A percentile compares a stretch with the other conserved stretches of the same genome.
phyloP scores from a whole-genome alignment of 2,797 vertebrate species.

The Gadopsis bispinosus region DNA sequence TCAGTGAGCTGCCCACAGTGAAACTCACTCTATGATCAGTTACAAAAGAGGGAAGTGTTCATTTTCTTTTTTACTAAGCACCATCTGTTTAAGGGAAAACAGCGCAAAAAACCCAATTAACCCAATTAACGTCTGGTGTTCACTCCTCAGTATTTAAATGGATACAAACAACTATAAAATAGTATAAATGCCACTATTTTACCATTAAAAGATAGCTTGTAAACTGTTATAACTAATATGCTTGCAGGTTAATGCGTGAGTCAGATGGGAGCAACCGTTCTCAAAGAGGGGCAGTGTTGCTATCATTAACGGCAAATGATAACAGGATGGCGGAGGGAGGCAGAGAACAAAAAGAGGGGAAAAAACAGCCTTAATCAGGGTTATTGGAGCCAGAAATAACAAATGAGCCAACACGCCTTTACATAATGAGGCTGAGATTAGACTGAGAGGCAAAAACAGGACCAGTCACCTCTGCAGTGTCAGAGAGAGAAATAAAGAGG shows the following conservation, averaged over 20 bases:
- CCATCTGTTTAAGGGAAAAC: conserved; percentile 5
- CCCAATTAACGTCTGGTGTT: background rate
- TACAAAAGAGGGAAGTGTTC: background rate
- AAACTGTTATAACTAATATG: background rate
- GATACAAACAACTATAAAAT: background rate
- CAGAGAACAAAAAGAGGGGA: conserved; percentile 1
- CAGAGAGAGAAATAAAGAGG: conserved; percentile 40
- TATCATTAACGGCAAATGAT: conserved; percentile 24
- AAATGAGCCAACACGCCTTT: conserved; percentile 64
- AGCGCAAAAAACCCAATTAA: background rate
- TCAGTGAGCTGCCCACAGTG: conserved; percentile 19
- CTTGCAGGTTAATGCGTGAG: conserved; percentile 1
- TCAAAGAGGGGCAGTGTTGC: background rate
- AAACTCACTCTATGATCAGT: conserved; percentile 21
- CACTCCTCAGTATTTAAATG: background rate
- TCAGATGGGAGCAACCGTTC: conserved; percentile 1
- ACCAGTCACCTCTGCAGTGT: conserved; percentile 57
- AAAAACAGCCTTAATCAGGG: conserved; percentile 44
- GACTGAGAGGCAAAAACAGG: conserved; percentile 52
- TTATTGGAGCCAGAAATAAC: conserved; percentile 68
- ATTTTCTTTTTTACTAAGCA: background rate
- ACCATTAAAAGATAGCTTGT: background rate
- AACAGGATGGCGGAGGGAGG: conserved; percentile 14
- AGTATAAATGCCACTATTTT: background rate
- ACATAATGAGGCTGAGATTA: conserved; percentile 69